These are phyloP conservation scores for Drosophila burlai DNA, from an alignment of 1,140 invertebrate genomes.

Conservation along the genomic window DNA sequence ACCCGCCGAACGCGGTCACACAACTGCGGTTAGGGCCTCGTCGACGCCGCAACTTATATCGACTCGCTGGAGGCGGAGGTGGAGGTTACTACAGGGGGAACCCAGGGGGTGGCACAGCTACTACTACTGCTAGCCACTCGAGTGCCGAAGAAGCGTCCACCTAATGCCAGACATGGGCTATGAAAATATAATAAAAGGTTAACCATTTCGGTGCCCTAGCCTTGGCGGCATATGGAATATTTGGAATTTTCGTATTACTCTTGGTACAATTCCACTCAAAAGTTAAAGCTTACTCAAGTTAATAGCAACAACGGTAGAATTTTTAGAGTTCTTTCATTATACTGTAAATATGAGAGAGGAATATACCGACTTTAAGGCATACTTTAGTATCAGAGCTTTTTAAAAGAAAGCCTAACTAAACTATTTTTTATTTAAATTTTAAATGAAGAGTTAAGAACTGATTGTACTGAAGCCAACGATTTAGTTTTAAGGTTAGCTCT, in stretches of 20 bases:
- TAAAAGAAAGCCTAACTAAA: too few relatives aligned
- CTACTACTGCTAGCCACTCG: background rate
- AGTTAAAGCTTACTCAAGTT: background rate
- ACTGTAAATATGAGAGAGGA: background rate
- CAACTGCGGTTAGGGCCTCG: conserved; percentile 62
- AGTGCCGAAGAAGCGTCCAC: conserved; percentile 5
- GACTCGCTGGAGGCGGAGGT: conserved; percentile 34
- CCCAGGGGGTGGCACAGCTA: conserved; percentile 2
- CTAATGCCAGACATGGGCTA: background rate
- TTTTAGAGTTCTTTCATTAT: conserved; percentile 1
- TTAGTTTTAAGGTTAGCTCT: too few relatives aligned
- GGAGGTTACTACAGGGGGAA: conserved; percentile 27
- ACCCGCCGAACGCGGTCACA: conserved; percentile 72
- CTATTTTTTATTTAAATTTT: too few relatives aligned
- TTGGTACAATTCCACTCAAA: conserved; percentile 12
- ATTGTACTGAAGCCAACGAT: too few relatives aligned
- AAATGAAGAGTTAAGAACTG: too few relatives aligned
- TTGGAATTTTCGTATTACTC: conserved; percentile 5
- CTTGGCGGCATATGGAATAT: background rate
- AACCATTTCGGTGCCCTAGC: conserved; percentile 20
- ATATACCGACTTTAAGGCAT: background rate
- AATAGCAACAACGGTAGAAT: conserved; percentile 1
- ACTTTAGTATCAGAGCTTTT: background rate
- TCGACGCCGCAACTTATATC: conserved; percentile 61
- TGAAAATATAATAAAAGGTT: conserved; percentile 24